These are phyloP conservation scores for Hypocryptadius cinnamomeus DNA, from an alignment of 2,113 vertebrate genomes.

Conservation along the genomic window DNA sequence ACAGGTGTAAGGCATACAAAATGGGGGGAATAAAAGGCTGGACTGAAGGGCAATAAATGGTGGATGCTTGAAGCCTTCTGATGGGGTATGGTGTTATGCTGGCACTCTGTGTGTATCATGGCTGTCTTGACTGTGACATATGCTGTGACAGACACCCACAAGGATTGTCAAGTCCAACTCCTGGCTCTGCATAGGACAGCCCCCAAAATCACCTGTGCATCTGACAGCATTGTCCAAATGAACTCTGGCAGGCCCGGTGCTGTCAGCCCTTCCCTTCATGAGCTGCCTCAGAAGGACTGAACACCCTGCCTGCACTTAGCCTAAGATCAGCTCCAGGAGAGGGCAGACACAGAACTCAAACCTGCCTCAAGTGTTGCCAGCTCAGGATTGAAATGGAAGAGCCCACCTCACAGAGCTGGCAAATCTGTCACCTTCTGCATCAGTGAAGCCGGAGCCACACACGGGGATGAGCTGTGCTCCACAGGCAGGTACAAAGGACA, in stretches of 20 bases:
- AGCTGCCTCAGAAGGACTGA: neutral
- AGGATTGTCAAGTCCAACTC: rapidly evolving
- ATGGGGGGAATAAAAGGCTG: neutral
- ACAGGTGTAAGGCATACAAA: neutral
- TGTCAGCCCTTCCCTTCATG: neutral
- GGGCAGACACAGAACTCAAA: neutral
- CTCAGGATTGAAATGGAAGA: neutral
- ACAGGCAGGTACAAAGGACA: neutral
- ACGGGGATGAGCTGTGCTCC: neutral
- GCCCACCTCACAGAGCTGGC: neutral
- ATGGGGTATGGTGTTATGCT: neutral
- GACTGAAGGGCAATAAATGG: neutral
- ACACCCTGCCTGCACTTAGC: neutral
- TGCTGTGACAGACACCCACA: neutral
- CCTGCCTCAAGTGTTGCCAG: neutral
- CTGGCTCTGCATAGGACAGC: neutral
- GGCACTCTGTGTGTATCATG: neutral
- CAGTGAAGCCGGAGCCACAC: neutral
- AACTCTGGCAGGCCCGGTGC: neutral
- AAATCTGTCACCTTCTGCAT: neutral
- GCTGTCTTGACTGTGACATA: neutral
- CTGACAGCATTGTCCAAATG: neutral
- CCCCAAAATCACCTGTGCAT: neutral
- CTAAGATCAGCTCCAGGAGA: neutral
- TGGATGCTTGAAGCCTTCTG: neutral